Base-by-base conservation (phyloP, 37 sponge, comb jelly and placozoan species). In the Corticium candelabrum region DNA sequence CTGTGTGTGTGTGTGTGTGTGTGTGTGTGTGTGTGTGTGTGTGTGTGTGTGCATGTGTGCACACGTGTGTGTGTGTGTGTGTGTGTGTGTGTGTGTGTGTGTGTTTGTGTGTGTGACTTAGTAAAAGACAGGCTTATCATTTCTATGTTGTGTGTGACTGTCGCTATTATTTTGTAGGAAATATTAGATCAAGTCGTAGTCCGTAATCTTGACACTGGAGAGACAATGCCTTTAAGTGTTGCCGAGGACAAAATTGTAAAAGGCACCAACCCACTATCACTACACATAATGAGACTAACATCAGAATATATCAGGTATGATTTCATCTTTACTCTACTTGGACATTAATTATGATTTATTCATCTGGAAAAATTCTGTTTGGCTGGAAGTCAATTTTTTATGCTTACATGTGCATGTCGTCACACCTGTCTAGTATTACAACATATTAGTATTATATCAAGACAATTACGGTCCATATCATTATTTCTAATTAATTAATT, bases 131-230 rank as follows among this genome's bases (percentile, higher is more conserved):
- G n/a, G n/a, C 56, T 43, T 11, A 21, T 43, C 11, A 5, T 43
- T 43, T 43, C 56, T 43, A 21, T 43, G 11, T 21, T 11, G 11
- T 21, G 5, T 21, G 5, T 43, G 56, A 21, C 56, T 43, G 56
- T 11, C 5, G 3, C 43, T 74, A 1, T 81, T 35, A 43, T 37
- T 0, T 34, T 78, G 31, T 78, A 91, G 89, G 74, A 89, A 72
- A 89, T 89, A 15, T 71, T 93, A 41, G 84, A 89, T 69, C 74
- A 41, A 36, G 84, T 81, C 11, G 82, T 87, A 70, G 80, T 94
- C 3, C 88, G 83, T 78, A 89, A 94, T 71, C 77, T 94, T 30
- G 96, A 94, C 69, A 90, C 92, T 3, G 96, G 96, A 0, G 92
- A 89, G 62, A 57, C 69, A 50, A 82, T 88, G 1, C 83, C 89